phyloP scores from a whole-genome alignment of 2,113 vertebrate species.

The Esox niger region DNA sequence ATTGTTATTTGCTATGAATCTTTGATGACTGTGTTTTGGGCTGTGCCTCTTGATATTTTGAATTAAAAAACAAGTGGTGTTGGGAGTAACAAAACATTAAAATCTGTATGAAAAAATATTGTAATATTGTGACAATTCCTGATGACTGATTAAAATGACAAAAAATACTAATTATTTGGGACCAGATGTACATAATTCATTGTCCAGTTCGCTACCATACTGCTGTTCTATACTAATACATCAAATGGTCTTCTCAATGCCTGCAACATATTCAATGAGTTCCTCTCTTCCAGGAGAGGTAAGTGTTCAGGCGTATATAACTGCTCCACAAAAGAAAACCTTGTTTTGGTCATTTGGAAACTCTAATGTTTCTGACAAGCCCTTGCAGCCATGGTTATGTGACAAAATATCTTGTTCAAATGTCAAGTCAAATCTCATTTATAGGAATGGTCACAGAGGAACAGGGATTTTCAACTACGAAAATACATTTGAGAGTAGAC shows the following conservation, averaged over 20 bases:
- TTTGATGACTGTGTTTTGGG: slow-evolving; percentile 38
- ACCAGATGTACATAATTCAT: not conserved
- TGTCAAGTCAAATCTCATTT: slow-evolving; percentile 25
- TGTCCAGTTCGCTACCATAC: not conserved
- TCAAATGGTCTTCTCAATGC: slow-evolving; percentile 14
- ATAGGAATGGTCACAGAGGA: slow-evolving; percentile 1
- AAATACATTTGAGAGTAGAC: not conserved
- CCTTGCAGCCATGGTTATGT: not conserved
- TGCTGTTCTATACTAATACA: not conserved
- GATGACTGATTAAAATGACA: not conserved
- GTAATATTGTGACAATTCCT: not conserved
- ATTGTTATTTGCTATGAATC: slow-evolving; percentile 35
- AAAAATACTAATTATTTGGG: slow-evolving; percentile 11
- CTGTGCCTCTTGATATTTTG: slow-evolving; percentile 14
- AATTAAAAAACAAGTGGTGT: too few relatives aligned
- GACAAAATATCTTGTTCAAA: slow-evolving; percentile 18
- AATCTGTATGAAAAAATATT: not conserved
- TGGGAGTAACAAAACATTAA: not conserved
- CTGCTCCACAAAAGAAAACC: not conserved
- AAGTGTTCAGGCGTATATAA: slow-evolving; percentile 14
- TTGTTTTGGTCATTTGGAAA: not conserved
- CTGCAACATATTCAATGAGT: slow-evolving; percentile 16
- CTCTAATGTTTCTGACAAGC: slow-evolving; percentile 20
- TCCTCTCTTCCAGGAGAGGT: not conserved
- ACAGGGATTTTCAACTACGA: not conserved